These are phyloP conservation scores for Tetrapedia diversipes DNA, from an alignment of 2,888 invertebrate species.

Conservation along the genomic window DNA sequence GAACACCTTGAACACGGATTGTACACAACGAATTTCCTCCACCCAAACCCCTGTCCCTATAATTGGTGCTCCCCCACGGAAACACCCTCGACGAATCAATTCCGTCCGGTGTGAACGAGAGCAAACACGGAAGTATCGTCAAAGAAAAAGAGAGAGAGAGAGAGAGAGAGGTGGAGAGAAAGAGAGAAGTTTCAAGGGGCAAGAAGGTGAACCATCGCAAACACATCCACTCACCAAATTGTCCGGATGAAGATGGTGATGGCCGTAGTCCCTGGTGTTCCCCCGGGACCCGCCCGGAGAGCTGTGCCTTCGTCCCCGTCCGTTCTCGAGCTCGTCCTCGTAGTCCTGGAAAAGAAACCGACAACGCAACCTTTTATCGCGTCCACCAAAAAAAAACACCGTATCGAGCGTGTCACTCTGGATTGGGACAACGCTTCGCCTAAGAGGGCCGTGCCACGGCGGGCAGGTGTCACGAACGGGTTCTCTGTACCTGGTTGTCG, in stretches of 20 bases:
- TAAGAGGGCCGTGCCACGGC: slow-evolving; percentile 10
- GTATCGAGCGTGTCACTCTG: background rate
- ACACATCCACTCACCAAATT: slow-evolving; percentile 83
- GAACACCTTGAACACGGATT: too few relatives aligned
- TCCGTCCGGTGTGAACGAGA: background rate
- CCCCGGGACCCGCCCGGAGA: slow-evolving; percentile 89
- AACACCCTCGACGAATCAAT: background rate
- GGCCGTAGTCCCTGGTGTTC: slow-evolving; percentile 84
- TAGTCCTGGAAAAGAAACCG: slow-evolving; percentile 86
- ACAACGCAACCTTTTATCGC: slow-evolving; percentile 40
- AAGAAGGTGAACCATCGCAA: slow-evolving; percentile 5
- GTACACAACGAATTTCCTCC: background rate
- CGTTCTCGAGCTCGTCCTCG: slow-evolving; percentile 87
- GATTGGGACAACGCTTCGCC: background rate
- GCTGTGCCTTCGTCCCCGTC: slow-evolving; percentile 87
- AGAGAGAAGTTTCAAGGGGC: slow-evolving; percentile 3
- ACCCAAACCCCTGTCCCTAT: background rate
- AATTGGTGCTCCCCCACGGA: background rate
- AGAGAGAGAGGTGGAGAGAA: too few relatives aligned
- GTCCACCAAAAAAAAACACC: slow-evolving; percentile 27
- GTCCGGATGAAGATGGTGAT: slow-evolving; percentile 80
- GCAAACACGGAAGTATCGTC: slow-evolving; percentile 19
- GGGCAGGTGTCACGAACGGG: slow-evolving; percentile 30
- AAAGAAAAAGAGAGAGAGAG: too few relatives aligned
- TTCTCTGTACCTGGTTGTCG: slow-evolving; percentile 80